A percentile compares a stretch with the other conserved stretches of the same genome.
phyloP scores from a whole-genome alignment of 2,888 invertebrate genomes.

The Drosophila leonis region DNA sequence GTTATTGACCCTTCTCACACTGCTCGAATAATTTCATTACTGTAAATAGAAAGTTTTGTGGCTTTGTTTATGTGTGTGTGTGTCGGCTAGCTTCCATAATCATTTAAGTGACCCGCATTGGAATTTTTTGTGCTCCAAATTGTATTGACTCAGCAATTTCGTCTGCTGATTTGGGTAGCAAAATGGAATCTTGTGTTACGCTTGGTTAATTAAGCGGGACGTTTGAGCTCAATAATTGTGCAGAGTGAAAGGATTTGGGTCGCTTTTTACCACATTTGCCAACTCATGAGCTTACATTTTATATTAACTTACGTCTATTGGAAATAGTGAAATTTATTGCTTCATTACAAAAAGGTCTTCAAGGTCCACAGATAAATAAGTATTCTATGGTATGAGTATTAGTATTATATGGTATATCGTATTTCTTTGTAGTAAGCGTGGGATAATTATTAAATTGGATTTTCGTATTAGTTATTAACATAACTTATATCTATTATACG shows the following conservation, averaged over 20 bases:
- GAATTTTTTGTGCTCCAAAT: conserved; percentile 23
- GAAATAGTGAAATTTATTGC: conserved; percentile 4
- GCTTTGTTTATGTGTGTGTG: conserved; percentile 1
- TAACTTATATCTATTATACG: background rate
- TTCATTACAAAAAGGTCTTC: conserved; percentile 1
- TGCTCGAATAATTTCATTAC: conserved; percentile 42
- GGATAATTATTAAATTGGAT: background rate
- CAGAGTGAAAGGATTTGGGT: conserved; percentile 15
- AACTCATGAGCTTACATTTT: background rate
- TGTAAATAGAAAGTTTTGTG: conserved; percentile 49
- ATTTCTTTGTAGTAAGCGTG: background rate
- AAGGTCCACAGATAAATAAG: background rate
- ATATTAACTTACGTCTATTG: background rate
- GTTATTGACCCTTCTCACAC: conserved; percentile 62
- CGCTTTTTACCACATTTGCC: conserved; percentile 25
- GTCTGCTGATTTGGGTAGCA: conserved; percentile 61
- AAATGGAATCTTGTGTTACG: conserved; percentile 40
- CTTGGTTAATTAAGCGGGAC: conserved; percentile 68
- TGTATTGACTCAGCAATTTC: conserved; percentile 71
- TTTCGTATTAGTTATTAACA: background rate
- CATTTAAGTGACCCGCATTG: conserved; percentile 56
- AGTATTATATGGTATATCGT: no score
- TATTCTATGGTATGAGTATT: background rate
- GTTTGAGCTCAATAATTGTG: conserved; percentile 40
- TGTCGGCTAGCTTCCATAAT: conserved; percentile 28